Evolutionary conservation across 2,797 vertebrate genomes (phyloP), one percentile per base, ranked within the genome.

Genomic region (Manis crassicaudata): DNA sequence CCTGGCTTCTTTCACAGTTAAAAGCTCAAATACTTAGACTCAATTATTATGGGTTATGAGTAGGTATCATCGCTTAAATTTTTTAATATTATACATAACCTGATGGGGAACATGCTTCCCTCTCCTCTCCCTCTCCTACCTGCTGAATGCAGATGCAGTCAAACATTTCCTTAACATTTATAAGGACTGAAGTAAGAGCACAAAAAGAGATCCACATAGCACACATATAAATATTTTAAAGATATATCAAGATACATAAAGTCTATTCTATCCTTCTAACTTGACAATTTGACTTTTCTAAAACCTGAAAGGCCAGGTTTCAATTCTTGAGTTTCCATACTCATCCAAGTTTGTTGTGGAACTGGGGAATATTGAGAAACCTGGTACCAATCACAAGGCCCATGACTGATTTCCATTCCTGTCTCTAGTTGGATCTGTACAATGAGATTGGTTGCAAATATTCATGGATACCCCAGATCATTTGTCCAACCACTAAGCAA

Each of bases 301-400:
- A 86, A 68, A 82, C 29, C 52, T 56, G 7, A 3, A 88, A 75
- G 23, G 7, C 32, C 23, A 56, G 6, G 37, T 76, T 92, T 80
- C 63, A 93, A 65, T 76, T 76, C 58, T 81, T 75, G 14, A 63
- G 54, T 76, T 81, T 70, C 85, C 56, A 90, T 20, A 79, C 9
- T 43, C 1, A 27, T 68, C 23, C 75, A 8, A 37, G 10, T 52
- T 90, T 8, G 83, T 14, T 35, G 29, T 72, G 3, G 70, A 90
- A 60, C 2, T 6, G 58, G 11, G 13, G 20, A 77, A 56, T 65
- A 37, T 56, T 88, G 77, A 35, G 10, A 83, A 54, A 75, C 1
- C 29, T 87, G 32, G 35, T 6, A 90, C 20, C 9, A n/a, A 10
- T 1, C 9, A 3, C 8, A 62, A 73, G 14, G 21, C 11, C 32